Evolutionary conservation across 2,888 invertebrate genomes (phyloP).

Genomic region (Spicauda simplicius): DNA sequence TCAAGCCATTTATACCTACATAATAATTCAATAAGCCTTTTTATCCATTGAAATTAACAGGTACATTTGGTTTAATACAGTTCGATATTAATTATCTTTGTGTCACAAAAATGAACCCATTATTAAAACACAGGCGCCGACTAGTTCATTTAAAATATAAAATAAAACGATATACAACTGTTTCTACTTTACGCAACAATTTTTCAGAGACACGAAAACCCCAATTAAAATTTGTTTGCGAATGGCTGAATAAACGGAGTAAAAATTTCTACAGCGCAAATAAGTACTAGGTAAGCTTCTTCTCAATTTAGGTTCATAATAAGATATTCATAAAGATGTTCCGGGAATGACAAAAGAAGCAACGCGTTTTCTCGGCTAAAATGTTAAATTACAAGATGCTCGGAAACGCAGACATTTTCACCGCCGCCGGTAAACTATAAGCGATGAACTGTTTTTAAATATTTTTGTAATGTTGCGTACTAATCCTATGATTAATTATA

Average conservation of each 20-base stretch:
- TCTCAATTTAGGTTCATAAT: slow-evolving; percentile 77
- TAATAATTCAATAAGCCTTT: not conserved
- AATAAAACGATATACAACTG: slow-evolving; percentile 48
- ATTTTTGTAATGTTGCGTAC: not conserved
- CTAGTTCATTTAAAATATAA: slow-evolving; percentile 39
- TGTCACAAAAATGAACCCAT: not conserved
- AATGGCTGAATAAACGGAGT: slow-evolving; percentile 72
- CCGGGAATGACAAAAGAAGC: slow-evolving; percentile 66
- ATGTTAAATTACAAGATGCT: slow-evolving; percentile 68
- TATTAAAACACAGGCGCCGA: slow-evolving; percentile 19
- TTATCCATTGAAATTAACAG: not conserved
- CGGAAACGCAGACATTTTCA: not conserved
- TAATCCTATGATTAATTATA: not conserved
- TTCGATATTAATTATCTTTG: not conserved
- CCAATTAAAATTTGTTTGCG: slow-evolving; percentile 81
- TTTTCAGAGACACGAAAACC: slow-evolving; percentile 72
- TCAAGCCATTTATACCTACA: too few relatives aligned
- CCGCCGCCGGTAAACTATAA: slow-evolving; percentile 3
- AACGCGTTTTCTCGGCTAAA: slow-evolving; percentile 58
- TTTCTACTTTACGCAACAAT: slow-evolving; percentile 64
- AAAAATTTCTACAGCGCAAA: slow-evolving; percentile 75
- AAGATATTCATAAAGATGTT: slow-evolving; percentile 81
- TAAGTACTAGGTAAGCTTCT: slow-evolving; percentile 75
- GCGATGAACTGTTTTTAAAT: not conserved
- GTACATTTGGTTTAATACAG: not conserved